Base-by-base conservation (phyloP, 1,140 invertebrate genomes). In the Branchinecta lindahli region DNA sequence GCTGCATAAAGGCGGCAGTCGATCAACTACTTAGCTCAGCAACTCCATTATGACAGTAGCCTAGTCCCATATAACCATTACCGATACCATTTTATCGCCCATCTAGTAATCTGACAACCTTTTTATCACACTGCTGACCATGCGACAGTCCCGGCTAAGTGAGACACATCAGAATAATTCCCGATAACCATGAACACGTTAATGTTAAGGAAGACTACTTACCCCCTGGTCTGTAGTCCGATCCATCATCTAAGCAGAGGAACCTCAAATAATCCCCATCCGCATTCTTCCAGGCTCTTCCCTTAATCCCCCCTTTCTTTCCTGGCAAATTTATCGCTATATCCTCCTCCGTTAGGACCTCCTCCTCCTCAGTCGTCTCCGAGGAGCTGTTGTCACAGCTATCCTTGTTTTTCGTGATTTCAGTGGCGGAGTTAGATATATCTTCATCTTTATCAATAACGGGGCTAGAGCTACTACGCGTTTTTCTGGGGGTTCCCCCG, bases 221-320 rank as follows among this genome's bases (percentile, higher is more conserved):
- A 78, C 77, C 77, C 75, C 77, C 77, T 66, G 77, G 77, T 70
- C 75, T 72, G 72, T 78, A 78, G 65, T 77, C 73, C 8, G 72
- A 70, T 65, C 73, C 74, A 66, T 78, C 77, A 66, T 76, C 72
- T 8, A 75, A 73, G 72, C 77, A 77, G 46, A 75, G 73, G 69
- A 77, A 78, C 72, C 74, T 75, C 21, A 74, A 73, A 69, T 77
- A 78, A 20, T 73, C 74, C 61, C 77, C 77, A 66, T 74, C 72
- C 8, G 69, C 67, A 20, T 76, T 76, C 20, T 73, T 75, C 74
- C 75, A 78, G 8, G 75, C 76, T 70, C 74, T 73, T 44, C 77
- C 77, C 46, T 75, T 74, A n/a, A 78, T 70, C 67, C 74, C 74
- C 46, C 75, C 75, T 67, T 78, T 78, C 68, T 78, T 78, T 21